phyloP scores from a whole-genome alignment of 2,113 vertebrate species.

The Phylloscopus trochilus region DNA sequence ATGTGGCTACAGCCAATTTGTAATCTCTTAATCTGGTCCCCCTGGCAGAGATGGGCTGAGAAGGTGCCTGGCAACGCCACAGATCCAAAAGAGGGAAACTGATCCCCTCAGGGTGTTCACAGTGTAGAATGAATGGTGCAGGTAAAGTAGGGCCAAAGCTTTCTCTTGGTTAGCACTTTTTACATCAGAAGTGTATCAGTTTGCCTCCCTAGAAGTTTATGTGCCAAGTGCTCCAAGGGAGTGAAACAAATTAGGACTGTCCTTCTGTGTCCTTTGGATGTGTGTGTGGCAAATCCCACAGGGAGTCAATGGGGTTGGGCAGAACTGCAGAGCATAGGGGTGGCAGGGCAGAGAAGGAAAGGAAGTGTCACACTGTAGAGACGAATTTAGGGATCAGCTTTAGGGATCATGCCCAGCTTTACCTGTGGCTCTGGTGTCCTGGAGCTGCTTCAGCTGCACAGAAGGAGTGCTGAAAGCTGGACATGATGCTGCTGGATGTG shows the following conservation, averaged over 20 bases:
- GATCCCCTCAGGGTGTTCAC: not conserved
- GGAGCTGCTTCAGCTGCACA: not conserved
- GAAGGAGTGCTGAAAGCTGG: not conserved
- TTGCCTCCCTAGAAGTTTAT: not conserved
- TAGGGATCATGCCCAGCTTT: not conserved
- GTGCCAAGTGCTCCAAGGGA: not conserved
- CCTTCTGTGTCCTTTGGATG: not conserved
- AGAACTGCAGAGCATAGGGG: not conserved
- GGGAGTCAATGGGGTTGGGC: not conserved
- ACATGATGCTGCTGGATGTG: not conserved
- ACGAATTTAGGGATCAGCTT: not conserved
- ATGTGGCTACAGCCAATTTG: accelerated
- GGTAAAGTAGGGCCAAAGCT: not conserved
- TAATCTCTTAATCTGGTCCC: not conserved
- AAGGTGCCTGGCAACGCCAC: not conserved
- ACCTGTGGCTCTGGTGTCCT: not conserved
- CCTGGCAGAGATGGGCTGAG: not conserved
- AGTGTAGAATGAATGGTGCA: accelerated
- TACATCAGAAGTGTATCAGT: not conserved
- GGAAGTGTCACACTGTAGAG: not conserved
- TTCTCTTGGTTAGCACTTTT: not conserved
- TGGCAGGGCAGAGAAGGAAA: not conserved
- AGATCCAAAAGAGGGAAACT: not conserved
- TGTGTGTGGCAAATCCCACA: not conserved
- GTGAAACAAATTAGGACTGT: not conserved